Evolutionary conservation across 2,888 invertebrate species (phyloP), one percentile per base, ranked within the genome.

Genomic region (Thera obeliscata): DNA sequence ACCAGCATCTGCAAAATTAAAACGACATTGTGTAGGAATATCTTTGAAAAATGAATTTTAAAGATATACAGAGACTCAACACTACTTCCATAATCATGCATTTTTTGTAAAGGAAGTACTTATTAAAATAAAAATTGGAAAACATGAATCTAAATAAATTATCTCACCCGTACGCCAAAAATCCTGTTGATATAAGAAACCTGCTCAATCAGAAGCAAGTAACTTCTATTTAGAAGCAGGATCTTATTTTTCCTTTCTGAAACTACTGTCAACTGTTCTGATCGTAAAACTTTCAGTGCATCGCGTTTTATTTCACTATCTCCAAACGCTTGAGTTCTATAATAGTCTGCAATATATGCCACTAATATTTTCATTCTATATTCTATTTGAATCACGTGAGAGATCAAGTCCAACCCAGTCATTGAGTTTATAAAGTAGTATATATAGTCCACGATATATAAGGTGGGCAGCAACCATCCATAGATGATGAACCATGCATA

Each of bases 381-480:
- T 50, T 80, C 73, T 12, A 81, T 63, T 55, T 80, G 81, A 4
- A 79, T 63, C 0, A 81, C 62, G 58, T 80, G 75, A 41, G 75
- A 67, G 2, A 70, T 38, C 9, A 65, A 50, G 2, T 81, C 79
- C 9, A 79, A 36, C 1, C 70, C 35, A 3, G 73, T 70, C 6
- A 81, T 49, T 38, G 66, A 62, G 59, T 72, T 80, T 3, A 80
- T 22, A 55, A 74, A 80, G 49, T 72, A 66, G 70, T 74, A 78
- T 0, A 80, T 41, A 33, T 79, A 76, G 55, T 81, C 79, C 8
- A 75, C 22, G 0, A 63, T 38, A 46, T 75, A 76, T 2, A 76
- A 58, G 0, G 62, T 66, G 0, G 73, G 59, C 0, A 22, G 0
- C 1, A 58, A 2, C 69, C 70, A 75, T 0, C 72, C 71, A 4